Evolutionary conservation across 2,113 vertebrate genomes (phyloP).

Genomic region (Pardalotus punctatus): DNA sequence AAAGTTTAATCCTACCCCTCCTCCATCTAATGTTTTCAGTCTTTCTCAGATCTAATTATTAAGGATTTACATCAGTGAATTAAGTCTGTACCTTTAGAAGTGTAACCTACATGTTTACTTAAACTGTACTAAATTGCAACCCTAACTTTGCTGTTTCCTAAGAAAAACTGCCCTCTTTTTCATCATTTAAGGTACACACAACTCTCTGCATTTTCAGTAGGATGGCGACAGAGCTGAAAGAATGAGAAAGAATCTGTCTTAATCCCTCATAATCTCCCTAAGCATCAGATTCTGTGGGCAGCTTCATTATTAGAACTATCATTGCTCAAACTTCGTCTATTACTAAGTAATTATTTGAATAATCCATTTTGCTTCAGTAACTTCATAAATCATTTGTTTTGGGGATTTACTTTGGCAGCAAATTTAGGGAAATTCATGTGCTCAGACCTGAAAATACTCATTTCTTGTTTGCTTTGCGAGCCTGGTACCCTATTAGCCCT

Average conservation of each 20-base stretch:
- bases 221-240: background rate
- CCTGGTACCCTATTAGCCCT: background rate
- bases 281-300: conserved; percentile 40
- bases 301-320: conserved; percentile 52
- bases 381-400: conserved; percentile 43
- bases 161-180: background rate
- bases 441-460: background rate
- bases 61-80: background rate
- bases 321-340: conserved; percentile 45
- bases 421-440: background rate
- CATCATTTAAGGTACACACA: background rate
- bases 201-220: background rate
- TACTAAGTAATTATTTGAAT: conserved; percentile 60
- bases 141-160: background rate
- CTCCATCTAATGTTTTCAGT: background rate
- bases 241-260: conserved; percentile 19
- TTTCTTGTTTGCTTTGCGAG: conserved; percentile 1
- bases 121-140: background rate
- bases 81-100: background rate
- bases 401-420: background rate
- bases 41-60: background rate
- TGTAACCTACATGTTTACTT: background rate
- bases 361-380: conserved; percentile 33
- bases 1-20: background rate
- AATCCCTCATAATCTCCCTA: conserved; percentile 55